These are phyloP conservation scores for Junonia oenone DNA, from an alignment of 2,888 invertebrate species.

Conservation along the genomic window DNA sequence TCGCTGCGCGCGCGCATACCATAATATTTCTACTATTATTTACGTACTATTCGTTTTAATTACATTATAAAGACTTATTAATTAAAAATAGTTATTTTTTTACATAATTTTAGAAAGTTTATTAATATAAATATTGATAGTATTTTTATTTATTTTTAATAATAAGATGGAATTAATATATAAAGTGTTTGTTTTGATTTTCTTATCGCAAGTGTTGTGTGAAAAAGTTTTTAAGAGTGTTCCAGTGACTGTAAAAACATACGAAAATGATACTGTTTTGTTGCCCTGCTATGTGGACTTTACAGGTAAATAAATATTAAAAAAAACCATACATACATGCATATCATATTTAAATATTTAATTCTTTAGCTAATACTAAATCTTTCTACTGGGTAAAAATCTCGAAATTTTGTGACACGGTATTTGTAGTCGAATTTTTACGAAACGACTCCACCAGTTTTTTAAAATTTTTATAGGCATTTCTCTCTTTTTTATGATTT, in stretches of 20 bases:
- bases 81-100: not conserved
- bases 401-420: too few species aligned
- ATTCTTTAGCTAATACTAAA: too few species aligned
- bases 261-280: slow-evolving; percentile 87
- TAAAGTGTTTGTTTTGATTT: slow-evolving; percentile 17
- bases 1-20: slow-evolving; percentile 41
- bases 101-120: not conserved
- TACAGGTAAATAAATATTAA: too few species aligned
- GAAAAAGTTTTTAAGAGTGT: slow-evolving; percentile 82
- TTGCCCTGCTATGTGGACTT: slow-evolving; percentile 88
- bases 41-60: slow-evolving; percentile 15
- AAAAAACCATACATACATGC: too few species aligned
- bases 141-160: not conserved
- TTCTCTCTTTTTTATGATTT: too few species aligned
- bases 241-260: slow-evolving; percentile 86
- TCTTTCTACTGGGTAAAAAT: too few species aligned
- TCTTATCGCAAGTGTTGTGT: slow-evolving; percentile 36
- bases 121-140: not conserved
- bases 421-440: too few species aligned
- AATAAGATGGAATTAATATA: slow-evolving; percentile 10
- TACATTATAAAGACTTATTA: not conserved
- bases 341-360: too few species aligned
- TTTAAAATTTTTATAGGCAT: too few species aligned
- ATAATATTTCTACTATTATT: slow-evolving; percentile 11
- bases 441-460: too few species aligned